Evolutionary conservation across 1,140 invertebrate genomes (phyloP).

Genomic region (Macrobrachium nipponense): DNA sequence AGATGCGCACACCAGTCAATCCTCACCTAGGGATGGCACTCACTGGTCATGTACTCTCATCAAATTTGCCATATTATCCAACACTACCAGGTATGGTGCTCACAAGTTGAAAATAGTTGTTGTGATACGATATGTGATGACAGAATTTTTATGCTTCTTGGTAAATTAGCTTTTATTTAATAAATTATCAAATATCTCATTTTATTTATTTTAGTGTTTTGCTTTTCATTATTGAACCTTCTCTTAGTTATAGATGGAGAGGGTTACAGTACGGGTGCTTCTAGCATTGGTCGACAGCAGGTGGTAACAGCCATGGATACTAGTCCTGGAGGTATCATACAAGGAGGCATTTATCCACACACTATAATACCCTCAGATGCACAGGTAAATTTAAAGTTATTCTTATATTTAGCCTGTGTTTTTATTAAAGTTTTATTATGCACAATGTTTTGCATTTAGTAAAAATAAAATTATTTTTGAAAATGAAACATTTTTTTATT

Average conservation of each 20-base stretch:
- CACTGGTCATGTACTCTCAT: constrained; percentile 79
- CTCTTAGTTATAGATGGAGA: constrained; percentile 72
- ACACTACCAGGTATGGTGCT: constrained; percentile 73
- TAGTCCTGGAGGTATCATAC: constrained; percentile 45
- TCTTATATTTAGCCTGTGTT: background rate
- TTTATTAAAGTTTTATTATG: no score
- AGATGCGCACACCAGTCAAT: constrained; percentile 80
- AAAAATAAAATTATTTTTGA: no score
- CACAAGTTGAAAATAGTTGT: no score
- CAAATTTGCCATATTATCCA: constrained; percentile 81
- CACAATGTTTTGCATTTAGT: no score
- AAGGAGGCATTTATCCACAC: constrained; percentile 65
- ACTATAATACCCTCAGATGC: constrained; percentile 70
- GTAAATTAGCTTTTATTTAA: no score
- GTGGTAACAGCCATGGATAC: constrained; percentile 55
- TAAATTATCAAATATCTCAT: no score
- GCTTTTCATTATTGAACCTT: constrained; percentile 22
- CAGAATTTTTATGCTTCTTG: no score
- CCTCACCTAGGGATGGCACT: constrained; percentile 80
- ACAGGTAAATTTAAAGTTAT: constrained; percentile 67
- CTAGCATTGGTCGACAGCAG: constrained; percentile 67
- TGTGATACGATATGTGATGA: no score
- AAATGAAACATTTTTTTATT: no score
- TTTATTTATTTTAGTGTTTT: background rate
- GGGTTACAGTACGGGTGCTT: constrained; percentile 68